phyloP scores from a whole-genome alignment of 1,140 invertebrate genomes.

The Sycophila sp. region DNA sequence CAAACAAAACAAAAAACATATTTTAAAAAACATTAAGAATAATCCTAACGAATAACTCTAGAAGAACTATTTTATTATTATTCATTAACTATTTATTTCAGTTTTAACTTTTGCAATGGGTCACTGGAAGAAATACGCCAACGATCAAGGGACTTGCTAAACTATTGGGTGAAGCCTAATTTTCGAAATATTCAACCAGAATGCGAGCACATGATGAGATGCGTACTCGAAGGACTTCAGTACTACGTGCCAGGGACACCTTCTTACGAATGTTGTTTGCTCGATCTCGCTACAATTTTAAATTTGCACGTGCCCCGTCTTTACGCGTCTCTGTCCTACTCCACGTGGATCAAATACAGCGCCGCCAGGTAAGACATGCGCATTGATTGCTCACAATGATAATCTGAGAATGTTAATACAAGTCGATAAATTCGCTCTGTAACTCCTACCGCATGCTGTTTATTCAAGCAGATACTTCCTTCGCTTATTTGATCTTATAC shows the following conservation, averaged over 20 bases:
- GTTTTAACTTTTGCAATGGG: slow-evolving; percentile 70
- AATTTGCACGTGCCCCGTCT: slow-evolving; percentile 52
- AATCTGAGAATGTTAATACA: too few relatives aligned
- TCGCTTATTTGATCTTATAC: too few relatives aligned
- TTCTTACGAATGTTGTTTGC: slow-evolving; percentile 50
- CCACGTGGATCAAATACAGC: slow-evolving; percentile 39
- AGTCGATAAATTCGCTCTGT: too few relatives aligned
- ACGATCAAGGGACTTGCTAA: slow-evolving; percentile 58
- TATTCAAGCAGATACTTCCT: too few relatives aligned
- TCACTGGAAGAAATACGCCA: slow-evolving; percentile 57
- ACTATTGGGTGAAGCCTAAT: slow-evolving; percentile 58
- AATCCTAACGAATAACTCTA: too few relatives aligned
- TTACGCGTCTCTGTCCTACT: slow-evolving; percentile 47
- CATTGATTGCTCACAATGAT: too few relatives aligned
- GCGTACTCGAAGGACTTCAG: slow-evolving; percentile 52
- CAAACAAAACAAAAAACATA: too few relatives aligned
- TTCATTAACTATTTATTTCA: slow-evolving; percentile 48
- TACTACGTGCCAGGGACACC: slow-evolving; percentile 52
- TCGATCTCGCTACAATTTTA: slow-evolving; percentile 53
- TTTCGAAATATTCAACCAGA: slow-evolving; percentile 53
- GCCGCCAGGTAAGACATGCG: slow-evolving; percentile 41
- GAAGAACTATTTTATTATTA: neutral
- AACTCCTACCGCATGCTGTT: too few relatives aligned
- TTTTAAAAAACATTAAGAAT: too few relatives aligned
- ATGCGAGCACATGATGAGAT: slow-evolving; percentile 64